Evolutionary conservation across 1,140 invertebrate species (phyloP), one percentile per base, ranked within the genome.

Genomic region (Ylistrum balloti): DNA sequence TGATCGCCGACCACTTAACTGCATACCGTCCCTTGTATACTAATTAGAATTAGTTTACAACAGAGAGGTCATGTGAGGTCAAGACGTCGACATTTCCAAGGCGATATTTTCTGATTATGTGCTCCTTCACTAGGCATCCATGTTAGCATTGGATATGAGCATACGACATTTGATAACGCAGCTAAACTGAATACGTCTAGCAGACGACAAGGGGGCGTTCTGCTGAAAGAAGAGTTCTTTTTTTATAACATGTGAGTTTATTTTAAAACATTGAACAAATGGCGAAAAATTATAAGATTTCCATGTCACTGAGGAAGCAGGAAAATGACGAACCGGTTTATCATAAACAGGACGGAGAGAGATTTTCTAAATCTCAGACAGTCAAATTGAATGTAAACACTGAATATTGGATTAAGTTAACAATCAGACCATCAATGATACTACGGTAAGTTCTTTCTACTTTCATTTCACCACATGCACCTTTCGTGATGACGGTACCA

Each of bases 331-430:
- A 87, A 33, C 86, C 89, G 5, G 88, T 90, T 7, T 90, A 89
- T 41, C 85, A 89, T 38, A 92, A 92, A 86, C 91, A 92, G 17
- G 91, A 92, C 85, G 91, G 91, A 86, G 45, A 92, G 33, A 90
- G 91, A n/a, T 92, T 92, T 48, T 22, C 48, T 10, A 86, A 90
- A 0, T 45, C 88, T n/a, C 91, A 89, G 15, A 92, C 91, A 13
- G 38, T 90, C 9, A 92, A 92, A 89, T 33, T 92, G 22, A 92
- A 92, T 56, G 33, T 90, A 15, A 90, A 92, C 32, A 90, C 91
- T 13, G 74, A 86, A n/a, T 92, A 92, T 85, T 35, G 85, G n/a
- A 85, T 90, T 10, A 89, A 90, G 33, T 41, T 90, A 32, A 34
- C 56, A 0, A 88, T 91, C 5, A 56, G 88, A 45, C 90, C 90